Percentiles rank a stretch among this genome's conserved stretches.
Evolutionary conservation across 53 echinoderm and acorn worm genomes (phyloP).

Genomic region (Henricia sp.): DNA sequence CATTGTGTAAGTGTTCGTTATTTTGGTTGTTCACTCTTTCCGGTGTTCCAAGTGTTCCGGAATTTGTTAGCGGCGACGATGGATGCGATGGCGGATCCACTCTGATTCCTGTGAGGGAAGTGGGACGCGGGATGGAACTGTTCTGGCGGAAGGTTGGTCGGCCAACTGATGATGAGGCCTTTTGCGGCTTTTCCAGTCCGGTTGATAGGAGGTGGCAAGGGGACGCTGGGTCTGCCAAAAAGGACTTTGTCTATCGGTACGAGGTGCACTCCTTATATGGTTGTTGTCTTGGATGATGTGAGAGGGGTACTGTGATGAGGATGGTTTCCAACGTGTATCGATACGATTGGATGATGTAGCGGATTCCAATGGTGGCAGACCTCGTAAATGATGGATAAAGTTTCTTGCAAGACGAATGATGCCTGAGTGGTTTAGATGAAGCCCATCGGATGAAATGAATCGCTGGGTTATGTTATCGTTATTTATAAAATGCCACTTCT

Average conservation of each 20-base stretch:
- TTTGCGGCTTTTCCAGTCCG: neutral
- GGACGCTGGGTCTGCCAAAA: neutral
- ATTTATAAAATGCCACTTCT: neutral
- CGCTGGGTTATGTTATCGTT: neutral
- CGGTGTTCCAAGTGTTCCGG: neutral
- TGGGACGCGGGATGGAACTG: neutral
- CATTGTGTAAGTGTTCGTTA: neutral
- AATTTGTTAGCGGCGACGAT: neutral
- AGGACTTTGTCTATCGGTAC: neutral
- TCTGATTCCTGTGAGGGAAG: neutral
- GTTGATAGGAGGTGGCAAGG: neutral
- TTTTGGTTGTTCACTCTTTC: neutral
- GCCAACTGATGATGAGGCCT: neutral
- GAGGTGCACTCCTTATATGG: neutral
- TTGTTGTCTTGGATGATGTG: neutral
- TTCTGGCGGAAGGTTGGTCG: neutral
- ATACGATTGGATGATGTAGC: no score
- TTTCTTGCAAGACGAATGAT: no score
- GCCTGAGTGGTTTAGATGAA: no score
- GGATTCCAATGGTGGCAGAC: no score
- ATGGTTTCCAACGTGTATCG: neutral
- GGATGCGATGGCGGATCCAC: neutral
- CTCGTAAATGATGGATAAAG: no score
- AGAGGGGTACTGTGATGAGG: neutral
- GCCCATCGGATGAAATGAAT: no score